phyloP scores from a whole-genome alignment of 2,888 invertebrate species.

The Resseliella maxima region DNA sequence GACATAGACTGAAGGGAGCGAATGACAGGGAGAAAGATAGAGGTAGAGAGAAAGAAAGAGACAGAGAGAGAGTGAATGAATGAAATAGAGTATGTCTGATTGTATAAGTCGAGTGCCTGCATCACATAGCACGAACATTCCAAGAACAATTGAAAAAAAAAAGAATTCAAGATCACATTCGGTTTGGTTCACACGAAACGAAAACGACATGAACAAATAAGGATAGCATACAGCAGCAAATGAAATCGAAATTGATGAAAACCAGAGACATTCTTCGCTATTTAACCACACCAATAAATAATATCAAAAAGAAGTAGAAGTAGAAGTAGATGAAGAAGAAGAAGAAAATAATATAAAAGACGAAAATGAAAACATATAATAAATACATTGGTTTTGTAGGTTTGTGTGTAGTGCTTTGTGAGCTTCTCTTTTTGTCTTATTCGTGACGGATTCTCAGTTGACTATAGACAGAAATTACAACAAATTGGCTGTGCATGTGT shows the following conservation, averaged over 20 bases:
- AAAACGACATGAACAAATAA: neutral
- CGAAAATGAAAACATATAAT: neutral
- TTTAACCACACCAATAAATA: constrained; percentile 37
- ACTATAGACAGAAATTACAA: neutral
- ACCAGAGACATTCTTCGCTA: constrained; percentile 44
- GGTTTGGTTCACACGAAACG: neutral
- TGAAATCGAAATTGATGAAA: constrained; percentile 53
- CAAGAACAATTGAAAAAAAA: neutral
- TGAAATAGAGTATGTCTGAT: neutral
- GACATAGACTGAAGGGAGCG: too few species aligned
- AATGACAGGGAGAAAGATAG: too few species aligned
- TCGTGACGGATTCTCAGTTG: too few species aligned
- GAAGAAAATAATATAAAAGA: too few species aligned
- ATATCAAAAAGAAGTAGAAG: neutral
- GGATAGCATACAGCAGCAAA: neutral
- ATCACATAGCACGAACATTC: neutral
- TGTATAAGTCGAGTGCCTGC: neutral
- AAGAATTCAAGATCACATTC: constrained; percentile 50
- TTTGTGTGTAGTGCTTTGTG: too few species aligned
- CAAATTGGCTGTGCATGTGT: constrained; percentile 43
- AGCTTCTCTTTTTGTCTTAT: too few species aligned
- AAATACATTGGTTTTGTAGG: neutral
- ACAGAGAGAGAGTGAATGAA: neutral
- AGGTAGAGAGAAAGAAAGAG: neutral
- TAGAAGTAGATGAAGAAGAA: neutral